phyloP scores from a whole-genome alignment of 2,113 vertebrate species.

The Sebastes fasciatus region DNA sequence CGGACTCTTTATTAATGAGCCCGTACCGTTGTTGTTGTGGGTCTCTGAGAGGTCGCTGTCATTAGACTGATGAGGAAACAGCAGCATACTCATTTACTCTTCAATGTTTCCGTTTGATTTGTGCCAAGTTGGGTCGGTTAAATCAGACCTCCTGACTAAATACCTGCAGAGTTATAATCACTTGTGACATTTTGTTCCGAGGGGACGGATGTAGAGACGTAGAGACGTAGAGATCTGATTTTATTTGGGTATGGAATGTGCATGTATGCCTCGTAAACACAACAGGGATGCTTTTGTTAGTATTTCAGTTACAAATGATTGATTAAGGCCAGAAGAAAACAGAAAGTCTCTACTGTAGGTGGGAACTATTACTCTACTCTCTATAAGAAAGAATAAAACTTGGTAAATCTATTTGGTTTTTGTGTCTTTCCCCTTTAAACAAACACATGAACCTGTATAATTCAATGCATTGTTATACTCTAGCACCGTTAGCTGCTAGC shows the following conservation, averaged over 20 bases:
- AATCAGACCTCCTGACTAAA: conserved; percentile 21
- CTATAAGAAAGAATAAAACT: too few species aligned
- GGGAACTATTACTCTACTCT: too few species aligned
- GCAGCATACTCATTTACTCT: not conserved
- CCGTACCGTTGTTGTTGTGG: conserved; percentile 13
- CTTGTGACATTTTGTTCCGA: not conserved
- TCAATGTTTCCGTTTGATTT: conserved; percentile 31
- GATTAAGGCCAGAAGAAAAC: too few species aligned
- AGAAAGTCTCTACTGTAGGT: too few species aligned
- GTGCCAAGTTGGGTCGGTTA: conserved; percentile 29
- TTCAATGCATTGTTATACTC: too few species aligned
- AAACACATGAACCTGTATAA: too few species aligned
- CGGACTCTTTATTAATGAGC: conserved; percentile 49
- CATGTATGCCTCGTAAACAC: conserved; percentile 17
- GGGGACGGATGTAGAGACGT: not conserved
- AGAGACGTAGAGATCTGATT: conserved; percentile 18
- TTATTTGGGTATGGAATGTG: conserved; percentile 3
- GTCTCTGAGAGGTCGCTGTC: conserved; percentile 43
- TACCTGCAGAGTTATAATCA: conserved; percentile 26
- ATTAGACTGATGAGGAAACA: conserved; percentile 43
- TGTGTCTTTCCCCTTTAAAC: too few species aligned
- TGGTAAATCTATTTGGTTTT: too few species aligned
- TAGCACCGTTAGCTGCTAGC: too few species aligned
- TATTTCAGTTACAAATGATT: not conserved
- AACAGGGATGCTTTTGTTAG: conserved; percentile 6